Base-by-base conservation (phyloP, 2,888 invertebrate species). In the Diplazon laetatorius region DNA sequence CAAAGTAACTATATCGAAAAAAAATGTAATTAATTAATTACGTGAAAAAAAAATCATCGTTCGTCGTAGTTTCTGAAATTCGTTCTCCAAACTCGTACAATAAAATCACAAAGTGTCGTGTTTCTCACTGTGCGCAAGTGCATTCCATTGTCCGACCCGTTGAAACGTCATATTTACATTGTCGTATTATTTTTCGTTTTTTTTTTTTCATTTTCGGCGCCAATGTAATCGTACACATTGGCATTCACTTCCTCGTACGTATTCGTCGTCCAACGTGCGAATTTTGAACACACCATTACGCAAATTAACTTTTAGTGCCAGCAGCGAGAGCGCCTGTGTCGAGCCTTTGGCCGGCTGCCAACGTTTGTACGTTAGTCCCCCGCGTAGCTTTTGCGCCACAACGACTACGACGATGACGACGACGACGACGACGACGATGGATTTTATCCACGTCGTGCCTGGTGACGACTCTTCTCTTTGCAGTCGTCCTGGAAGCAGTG, bases 251-350 rank as follows among this genome's bases (percentile, higher is more conserved):
- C 20, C 42, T 37, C 50, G 20, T 22, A 2, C 46, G 22, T 55
- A n/a, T 70, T 62, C 18, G 16, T 52, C 35, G 57, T 62, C 39
- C 73, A 57, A 62, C 63, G 71, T 57, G 80, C 83, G 83, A 84
- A 87, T 89, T 87, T 88, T 85, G 85, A 87, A 87, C 85, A 84
- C 85, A 82, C 86, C 87, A 88, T 88, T 89, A 89, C 87, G 87
- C 87, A 88, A 89, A 89, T 88, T 87, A 89, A 89, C 87, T 89
- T 88, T 87, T 85, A 87, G 84, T 84, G 85, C 83, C 83, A 83
- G 83, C 79, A 80, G 83, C 84, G 78, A 82, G 60, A 79, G 76
- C 37, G 18, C 35, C 12, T 42, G 25, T 59, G 50, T 55, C 80
- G 72, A 71, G 80, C 57, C 75, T 82, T 83, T 85, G 87, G 87